Base-by-base conservation (phyloP, 2,797 vertebrate species). In the Pangasius larnaudii region DNA sequence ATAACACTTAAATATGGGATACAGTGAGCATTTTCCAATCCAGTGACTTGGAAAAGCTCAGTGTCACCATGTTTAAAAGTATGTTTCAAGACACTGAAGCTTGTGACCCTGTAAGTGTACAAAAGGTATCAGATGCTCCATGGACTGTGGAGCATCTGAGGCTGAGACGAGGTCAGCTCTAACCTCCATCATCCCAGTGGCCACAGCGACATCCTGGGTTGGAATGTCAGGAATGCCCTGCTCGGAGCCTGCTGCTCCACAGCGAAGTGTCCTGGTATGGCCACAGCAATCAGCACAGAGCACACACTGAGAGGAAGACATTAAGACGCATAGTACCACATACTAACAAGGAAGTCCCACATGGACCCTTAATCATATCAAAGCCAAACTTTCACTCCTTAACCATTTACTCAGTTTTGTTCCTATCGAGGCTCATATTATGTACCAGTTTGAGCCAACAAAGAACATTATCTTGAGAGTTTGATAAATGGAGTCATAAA, bases 151-250 rank as follows among this genome's bases (percentile, higher is more conserved):
- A 27, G 51, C 11, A n/a, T 85, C 87, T 79, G 36, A 51, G 56
- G 51, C 56, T 78, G 53, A 42, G 75, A 27, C 69, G 86, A 82
- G 42, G 46, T 71, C 89, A 72, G n/a, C 1, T 24, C 19, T 59
- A 61, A 61, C 75, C 84, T 75, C 81, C 42, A 18, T 80, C 5
- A 1, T 24, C 27, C 63, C 71, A 79, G 58, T 75, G 46, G 81
- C 46, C 75, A 87, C 69, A 78, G 85, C 67, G 77, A 81, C 49
- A 86, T 85, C 86, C 72, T n/a, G 14, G 77, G 49, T 67, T 24
- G 90, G 90, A 92, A 91, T 91, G 51, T 86, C 33, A 88, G 86
- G 87, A 90, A 91, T 90, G 91, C 65, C 49, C n/a, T 51, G 63
- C 63, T 85, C 36, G 51, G 86, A 85, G 89, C 53, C 82, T 74